These are phyloP conservation scores for Camarhynchus parvulus DNA, from an alignment of 2,113 vertebrate species.

Conservation along the genomic window DNA sequence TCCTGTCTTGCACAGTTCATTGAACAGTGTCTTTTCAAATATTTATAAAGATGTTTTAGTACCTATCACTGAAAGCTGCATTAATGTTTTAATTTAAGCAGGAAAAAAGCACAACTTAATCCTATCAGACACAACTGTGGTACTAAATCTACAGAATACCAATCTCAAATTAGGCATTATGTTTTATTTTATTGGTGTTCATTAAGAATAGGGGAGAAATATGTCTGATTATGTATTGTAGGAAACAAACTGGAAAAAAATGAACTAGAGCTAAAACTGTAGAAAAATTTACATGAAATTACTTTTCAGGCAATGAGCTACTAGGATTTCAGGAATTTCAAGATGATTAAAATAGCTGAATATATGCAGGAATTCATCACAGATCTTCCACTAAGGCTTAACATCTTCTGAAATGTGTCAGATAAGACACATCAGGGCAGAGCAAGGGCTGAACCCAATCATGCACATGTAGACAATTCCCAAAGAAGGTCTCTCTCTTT, in stretches of 20 bases:
- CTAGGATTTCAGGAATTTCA: neutral
- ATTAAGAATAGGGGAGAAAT: neutral
- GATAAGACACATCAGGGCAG: neutral
- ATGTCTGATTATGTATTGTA: neutral
- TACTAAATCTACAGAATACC: neutral
- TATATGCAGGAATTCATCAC: neutral
- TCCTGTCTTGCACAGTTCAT: slow-evolving; percentile 66
- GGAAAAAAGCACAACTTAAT: slow-evolving; percentile 7
- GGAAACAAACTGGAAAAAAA: neutral
- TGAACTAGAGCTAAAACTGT: neutral
- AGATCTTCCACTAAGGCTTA: neutral
- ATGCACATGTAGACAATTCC: accelerated
- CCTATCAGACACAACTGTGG: neutral
- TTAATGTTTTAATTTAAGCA: slow-evolving; percentile 42
- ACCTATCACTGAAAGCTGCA: slow-evolving; percentile 15
- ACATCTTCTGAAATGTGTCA: neutral
- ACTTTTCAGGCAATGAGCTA: neutral
- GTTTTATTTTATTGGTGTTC: neutral
- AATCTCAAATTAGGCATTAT: neutral
- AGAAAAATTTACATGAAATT: slow-evolving; percentile 5
- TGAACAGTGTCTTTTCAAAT: slow-evolving; percentile 67
- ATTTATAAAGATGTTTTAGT: slow-evolving; percentile 71
- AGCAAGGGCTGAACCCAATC: neutral
- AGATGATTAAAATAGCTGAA: neutral
- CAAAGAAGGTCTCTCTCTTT: neutral